Evolutionary conservation across 2,113 vertebrate species (phyloP), one percentile per base, ranked within the genome.

Genomic region (Pleuronectes platessa): DNA sequence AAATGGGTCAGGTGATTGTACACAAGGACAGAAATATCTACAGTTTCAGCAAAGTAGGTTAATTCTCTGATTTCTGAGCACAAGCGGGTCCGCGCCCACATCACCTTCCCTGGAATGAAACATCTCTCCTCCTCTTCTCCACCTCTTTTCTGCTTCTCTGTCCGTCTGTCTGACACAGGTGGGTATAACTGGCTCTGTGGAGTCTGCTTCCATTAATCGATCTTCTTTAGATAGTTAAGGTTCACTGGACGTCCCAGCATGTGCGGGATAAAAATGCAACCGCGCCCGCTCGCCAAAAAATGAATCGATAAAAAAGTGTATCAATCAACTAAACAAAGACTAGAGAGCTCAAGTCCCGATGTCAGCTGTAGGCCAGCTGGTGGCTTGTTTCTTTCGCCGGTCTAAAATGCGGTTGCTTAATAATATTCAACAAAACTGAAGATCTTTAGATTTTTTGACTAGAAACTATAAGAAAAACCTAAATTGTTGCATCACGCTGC

Each of bases 1-100:
- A 91, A 92, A 76, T 90, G 74, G 90, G 83, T 90, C 81, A 74
- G 61, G 76, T 85, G 71, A 82, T 84, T 76, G 56, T 20, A 74
- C 85, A 77, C 58, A 79, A 78, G 74, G 68, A 82, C 61, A 79
- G 61, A 81, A 83, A 84, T 66, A 77, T 70, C 76, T 72, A 71
- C 71, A 35, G 79, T 84, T 71, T 74, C 56, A 79, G 83, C 65
- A 67, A 79, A 81, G 66, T 76, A 74, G 81, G 73, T 78, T 84
- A 84, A 15, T 26, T 76, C 83, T 78, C 21, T 72, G 66, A 82
- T 86, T 80, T 62, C 51, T 69, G 21, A 86, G 62, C 21, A 75
- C 49, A 74, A 69, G 66, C 59, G 59, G 26, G 69, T 59, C 55
- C 49, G 23, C 35, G 56, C 55, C 68, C 64, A 78, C 71, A 68